phyloP scores from a whole-genome alignment of 2,797 vertebrate genomes.

The Lagodon rhomboides region DNA sequence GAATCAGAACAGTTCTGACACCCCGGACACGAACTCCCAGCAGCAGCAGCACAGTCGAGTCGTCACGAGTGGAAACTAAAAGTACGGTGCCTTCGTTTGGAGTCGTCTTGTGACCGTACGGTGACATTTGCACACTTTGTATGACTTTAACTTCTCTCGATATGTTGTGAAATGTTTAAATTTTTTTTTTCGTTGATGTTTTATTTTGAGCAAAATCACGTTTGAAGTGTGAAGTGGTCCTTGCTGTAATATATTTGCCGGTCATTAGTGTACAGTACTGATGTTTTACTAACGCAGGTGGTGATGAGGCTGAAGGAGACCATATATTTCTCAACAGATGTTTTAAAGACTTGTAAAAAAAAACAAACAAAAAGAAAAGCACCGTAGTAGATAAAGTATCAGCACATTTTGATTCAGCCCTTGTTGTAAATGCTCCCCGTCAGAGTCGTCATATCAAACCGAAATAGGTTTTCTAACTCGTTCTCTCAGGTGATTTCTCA shows the following conservation, averaged over 20 bases:
- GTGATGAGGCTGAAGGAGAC: constrained; percentile 49
- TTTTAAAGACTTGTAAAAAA: constrained; percentile 2
- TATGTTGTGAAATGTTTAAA: constrained; percentile 69
- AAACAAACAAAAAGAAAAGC: no score
- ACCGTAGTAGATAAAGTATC: constrained; percentile 12
- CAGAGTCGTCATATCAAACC: constrained; percentile 49
- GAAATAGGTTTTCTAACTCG: constrained; percentile 75
- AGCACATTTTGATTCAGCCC: constrained; percentile 1
- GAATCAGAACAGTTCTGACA: not conserved
- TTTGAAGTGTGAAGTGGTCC: constrained; percentile 63
- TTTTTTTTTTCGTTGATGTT: constrained; percentile 64
- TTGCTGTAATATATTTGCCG: constrained; percentile 76
- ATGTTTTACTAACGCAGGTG: constrained; percentile 66
- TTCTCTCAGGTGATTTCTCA: constrained; percentile 87
- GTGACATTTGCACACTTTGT: constrained; percentile 84
- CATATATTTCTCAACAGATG: constrained; percentile 2
- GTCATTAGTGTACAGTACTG: constrained; percentile 66
- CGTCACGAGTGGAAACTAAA: constrained; percentile 46
- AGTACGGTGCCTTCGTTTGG: constrained; percentile 80
- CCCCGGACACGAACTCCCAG: not conserved
- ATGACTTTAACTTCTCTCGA: constrained; percentile 65
- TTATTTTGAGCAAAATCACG: constrained; percentile 61
- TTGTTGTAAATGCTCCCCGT: constrained; percentile 38
- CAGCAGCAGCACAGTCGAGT: constrained; percentile 15
- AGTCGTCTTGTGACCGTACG: constrained; percentile 72